Base-by-base conservation (phyloP, 2,113 vertebrate genomes). In the Polypterus bichir region DNA sequence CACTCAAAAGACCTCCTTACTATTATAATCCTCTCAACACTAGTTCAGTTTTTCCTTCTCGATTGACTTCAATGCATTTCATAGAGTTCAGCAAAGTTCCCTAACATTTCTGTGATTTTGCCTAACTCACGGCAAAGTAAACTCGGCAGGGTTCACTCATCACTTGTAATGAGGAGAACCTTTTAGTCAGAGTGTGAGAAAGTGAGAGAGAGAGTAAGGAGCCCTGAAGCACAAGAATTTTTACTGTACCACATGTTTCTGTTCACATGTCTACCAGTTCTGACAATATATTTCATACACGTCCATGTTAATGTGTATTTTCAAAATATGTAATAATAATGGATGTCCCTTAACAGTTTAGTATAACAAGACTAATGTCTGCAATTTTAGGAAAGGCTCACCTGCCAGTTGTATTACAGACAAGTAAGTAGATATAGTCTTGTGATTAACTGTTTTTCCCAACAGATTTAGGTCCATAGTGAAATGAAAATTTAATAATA, bases 261-360 rank as follows among this genome's bases (percentile, higher is more conserved):
- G n/a, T n/a, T n/a, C n/a, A n/a, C n/a, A 80, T 80, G 77, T 77
- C 62, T 79, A 80, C 77, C 79, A 77, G 77, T 76, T 61, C 69
- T 45, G 59, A 64, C 68, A 52, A 67, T 73, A 65, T 76, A 70
- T 65, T 75, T 74, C 75, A 73, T n/a, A 67, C 68, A 71, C 79
- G 78, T 74, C 73, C 71, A 61, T 46, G 49, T 56, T n/a, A n/a
- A 4, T 4, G 44, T 27, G 10, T 55, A n/a, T 2, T 9, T 27
- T 55, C 54, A 55, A 55, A 55, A 55, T 9, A 55, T n/a, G 10
- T 9, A 55, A 3, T 10, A 55, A 27, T 55, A 61, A 45, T 52
- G 46, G 5, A 52, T 52, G 47, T 61, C 27, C 10, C 54, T 10
- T 52, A 2, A 7, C 44, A 2, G 49, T 44, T 27, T 49, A 4